Percentiles rank a stretch among this genome's conserved stretches.
These are phyloP conservation scores for Psephotus haematonotus DNA, from an alignment of 2,113 vertebrate species.

Conservation along the genomic window DNA sequence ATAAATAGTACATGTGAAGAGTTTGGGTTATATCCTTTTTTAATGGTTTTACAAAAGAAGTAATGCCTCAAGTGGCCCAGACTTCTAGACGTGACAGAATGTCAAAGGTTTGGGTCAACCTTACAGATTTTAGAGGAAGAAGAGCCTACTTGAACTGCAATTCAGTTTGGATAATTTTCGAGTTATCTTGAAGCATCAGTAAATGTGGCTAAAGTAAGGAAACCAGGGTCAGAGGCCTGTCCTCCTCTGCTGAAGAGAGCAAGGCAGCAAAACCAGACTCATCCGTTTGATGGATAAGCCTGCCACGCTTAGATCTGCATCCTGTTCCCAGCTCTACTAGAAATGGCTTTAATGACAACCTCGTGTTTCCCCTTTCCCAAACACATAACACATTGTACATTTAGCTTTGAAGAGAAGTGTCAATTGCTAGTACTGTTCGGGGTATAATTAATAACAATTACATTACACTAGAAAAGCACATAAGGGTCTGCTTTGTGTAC, in stretches of 20 bases:
- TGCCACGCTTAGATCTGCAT: not conserved
- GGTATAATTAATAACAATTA: not conserved
- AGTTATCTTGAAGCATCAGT: not conserved
- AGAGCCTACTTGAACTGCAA: not conserved
- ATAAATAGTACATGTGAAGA: accelerated
- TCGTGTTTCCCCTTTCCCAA: not conserved
- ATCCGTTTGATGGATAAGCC: not conserved
- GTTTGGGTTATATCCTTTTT: not conserved
- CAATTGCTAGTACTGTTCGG: not conserved
- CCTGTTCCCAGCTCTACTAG: not conserved
- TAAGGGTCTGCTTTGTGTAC: not conserved
- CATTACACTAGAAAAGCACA: not conserved
- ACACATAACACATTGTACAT: not conserved
- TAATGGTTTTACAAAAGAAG: not conserved
- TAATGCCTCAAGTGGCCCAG: not conserved
- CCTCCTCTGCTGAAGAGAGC: not conserved
- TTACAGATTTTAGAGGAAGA: not conserved
- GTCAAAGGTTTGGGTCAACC: not conserved
- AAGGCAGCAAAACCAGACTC: not conserved
- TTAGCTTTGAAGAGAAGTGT: not conserved
- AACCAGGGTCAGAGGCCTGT: not conserved
- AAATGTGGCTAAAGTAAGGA: not conserved
- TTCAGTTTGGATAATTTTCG: not conserved
- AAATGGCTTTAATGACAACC: slow-evolving; percentile 22
- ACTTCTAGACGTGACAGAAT: accelerated